phyloP scores from a whole-genome alignment of 1,140 invertebrate species.

The Bombyx mandarina region DNA sequence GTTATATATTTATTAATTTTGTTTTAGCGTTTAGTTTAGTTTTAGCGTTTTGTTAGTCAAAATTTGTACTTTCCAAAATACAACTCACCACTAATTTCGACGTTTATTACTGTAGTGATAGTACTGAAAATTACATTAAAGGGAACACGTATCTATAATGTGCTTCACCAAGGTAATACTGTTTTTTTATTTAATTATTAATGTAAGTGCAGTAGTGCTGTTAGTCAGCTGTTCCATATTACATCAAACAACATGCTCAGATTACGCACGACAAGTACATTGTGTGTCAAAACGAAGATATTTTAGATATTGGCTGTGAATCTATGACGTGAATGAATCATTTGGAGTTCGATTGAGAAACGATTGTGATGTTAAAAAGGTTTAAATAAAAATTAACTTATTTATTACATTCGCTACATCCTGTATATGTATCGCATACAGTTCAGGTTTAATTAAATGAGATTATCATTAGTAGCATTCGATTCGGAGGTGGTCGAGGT shows the following conservation, averaged over 20 bases:
- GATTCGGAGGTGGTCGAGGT: conserved; percentile 24
- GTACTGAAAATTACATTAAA: conserved; percentile 58
- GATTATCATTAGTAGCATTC: conserved; percentile 19
- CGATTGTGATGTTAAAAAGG: too few relatives aligned
- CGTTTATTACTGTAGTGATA: conserved; percentile 58
- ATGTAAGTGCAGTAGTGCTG: conserved; percentile 43
- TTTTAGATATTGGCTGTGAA: conserved; percentile 22
- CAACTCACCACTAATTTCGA: conserved; percentile 67
- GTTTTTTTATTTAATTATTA: conserved; percentile 17
- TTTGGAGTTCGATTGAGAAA: conserved; percentile 20
- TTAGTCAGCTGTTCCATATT: conserved; percentile 50
- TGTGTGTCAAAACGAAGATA: conserved; percentile 61
- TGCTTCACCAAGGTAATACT: too few relatives aligned
- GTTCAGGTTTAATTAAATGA: background rate
- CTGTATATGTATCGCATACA: conserved; percentile 27
- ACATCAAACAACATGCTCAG: conserved; percentile 51
- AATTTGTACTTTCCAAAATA: conserved; percentile 46
- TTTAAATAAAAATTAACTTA: too few relatives aligned
- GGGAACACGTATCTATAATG: conserved; percentile 49
- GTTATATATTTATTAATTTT: too few relatives aligned
- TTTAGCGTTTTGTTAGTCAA: conserved; percentile 39
- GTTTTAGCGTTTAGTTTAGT: conserved; percentile 1
- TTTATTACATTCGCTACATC: too few relatives aligned
- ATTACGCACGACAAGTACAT: conserved; percentile 46
- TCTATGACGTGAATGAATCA: too few relatives aligned